Percentiles rank a stretch among this genome's conserved stretches.
These are phyloP conservation scores for Naja naja DNA, from an alignment of 2,113 vertebrate species.

Conservation along the genomic window DNA sequence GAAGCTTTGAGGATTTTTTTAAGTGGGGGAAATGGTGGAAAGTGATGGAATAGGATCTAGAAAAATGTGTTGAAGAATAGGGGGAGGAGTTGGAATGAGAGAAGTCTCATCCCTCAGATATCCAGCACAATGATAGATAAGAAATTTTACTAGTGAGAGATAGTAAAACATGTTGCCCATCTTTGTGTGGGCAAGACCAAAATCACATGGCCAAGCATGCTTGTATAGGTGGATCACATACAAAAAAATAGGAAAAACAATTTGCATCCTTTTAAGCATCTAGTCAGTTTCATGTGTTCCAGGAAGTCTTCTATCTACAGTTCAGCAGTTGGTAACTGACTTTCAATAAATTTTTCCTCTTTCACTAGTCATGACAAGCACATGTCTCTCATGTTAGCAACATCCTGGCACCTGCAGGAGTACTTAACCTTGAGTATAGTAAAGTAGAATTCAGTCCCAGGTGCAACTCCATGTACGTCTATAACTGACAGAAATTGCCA, in stretches of 20 bases:
- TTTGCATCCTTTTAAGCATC: background rate
- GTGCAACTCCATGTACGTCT: background rate
- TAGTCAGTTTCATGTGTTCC: background rate
- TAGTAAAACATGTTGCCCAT: background rate
- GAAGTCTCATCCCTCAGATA: background rate
- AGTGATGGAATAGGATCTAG: background rate
- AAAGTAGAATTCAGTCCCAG: background rate
- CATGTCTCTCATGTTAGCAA: background rate
- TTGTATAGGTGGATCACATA: background rate
- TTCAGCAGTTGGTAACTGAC: background rate
- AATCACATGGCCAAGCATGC: background rate
- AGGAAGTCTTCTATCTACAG: background rate
- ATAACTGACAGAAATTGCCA: background rate
- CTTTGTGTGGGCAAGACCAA: background rate
- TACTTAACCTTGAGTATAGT: background rate
- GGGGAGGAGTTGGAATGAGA: background rate
- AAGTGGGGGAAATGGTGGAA: background rate
- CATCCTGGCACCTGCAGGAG: background rate
- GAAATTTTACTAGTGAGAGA: background rate
- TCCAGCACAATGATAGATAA: background rate
- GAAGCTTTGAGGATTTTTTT: background rate
- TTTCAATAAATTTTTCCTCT: background rate
- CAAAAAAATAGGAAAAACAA: background rate
- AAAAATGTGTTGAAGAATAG: background rate
- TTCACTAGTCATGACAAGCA: background rate